phyloP scores from a whole-genome alignment of 2,888 invertebrate genomes.

The Lottia gigantea region DNA sequence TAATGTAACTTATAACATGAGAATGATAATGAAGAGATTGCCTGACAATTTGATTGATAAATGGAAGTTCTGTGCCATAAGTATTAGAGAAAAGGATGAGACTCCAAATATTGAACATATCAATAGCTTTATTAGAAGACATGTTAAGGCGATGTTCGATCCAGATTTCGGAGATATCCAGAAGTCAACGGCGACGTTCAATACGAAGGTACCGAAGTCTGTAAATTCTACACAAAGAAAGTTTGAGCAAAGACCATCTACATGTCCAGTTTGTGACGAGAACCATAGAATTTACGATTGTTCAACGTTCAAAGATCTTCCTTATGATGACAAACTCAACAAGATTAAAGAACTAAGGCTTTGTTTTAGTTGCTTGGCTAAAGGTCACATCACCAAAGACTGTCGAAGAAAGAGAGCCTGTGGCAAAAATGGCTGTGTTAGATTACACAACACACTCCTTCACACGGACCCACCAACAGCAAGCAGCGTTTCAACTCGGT shows the following conservation, averaged over 20 bases:
- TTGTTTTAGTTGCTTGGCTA: conserved; percentile 5
- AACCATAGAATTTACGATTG: neutral
- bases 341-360: neutral
- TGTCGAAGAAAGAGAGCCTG: neutral
- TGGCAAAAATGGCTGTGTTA: conserved; percentile 12
- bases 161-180: conserved; percentile 23
- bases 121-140: conserved; percentile 15
- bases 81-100: conserved; percentile 19
- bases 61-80: conserved; percentile 12
- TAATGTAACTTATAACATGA: conserved; percentile 1
- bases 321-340: no score
- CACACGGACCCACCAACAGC: conserved; percentile 18
- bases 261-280: neutral
- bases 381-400: neutral
- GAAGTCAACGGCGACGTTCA: neutral
- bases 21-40: conserved; percentile 15
- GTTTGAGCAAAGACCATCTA: neutral
- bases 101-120: conserved; percentile 13
- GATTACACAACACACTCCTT: conserved; percentile 15
- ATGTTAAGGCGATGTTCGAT: conserved; percentile 21
- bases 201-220: no score
- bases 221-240: neutral
- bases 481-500: conserved; percentile 11
- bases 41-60: conserved; percentile 17
- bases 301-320: neutral